Evolutionary conservation across 1,140 invertebrate genomes (phyloP), one percentile per base, ranked within the genome.

Genomic region (Lasaia peninsularis): DNA sequence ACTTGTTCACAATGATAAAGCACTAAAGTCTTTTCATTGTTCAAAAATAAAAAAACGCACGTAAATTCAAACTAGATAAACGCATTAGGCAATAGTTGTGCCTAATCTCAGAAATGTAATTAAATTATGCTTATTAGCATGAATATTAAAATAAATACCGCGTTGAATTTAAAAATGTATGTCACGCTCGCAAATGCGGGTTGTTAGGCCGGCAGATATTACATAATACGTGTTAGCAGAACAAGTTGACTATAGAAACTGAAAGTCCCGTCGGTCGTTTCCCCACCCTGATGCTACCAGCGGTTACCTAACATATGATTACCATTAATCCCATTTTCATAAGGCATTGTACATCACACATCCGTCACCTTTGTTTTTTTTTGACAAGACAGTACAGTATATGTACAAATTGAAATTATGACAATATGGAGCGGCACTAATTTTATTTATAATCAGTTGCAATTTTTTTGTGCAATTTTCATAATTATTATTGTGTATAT

Each of bases 271-370:
- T 14, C 35, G 80, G 63, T 69, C 70, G 65, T 69, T 56, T 55
- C 69, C 76, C 78, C 73, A 73, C 75, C 66, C 68, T 65, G 69
- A 75, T 70, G 71, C 71, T 62, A 66, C 68, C 52, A 37, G 35
- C 35, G 7, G 67, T 82, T 82, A 80, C 71, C 74, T 80, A 81
- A 81, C 66, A 32, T 12, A 28, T 68, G 51, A 77, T 84, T 80
- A 78, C 58, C 71, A 78, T 79, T 78, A 82, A 78, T 80, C 73
- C 77, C 71, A 78, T 79, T 75, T 71, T 73, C 69, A 71, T 76
- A 69, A 67, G 14, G 18, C 60, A 28, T 28, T 28, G 24, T 28
- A 28, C 24, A 56, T 55, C 65, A 63, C 66, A 65, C 68, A 75
- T 80, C 76, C 67, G 65, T 58, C 49, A 63, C 63, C 61, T 70